Evolutionary conservation across 2,797 vertebrate genomes (phyloP).

Genomic region (Babyrousa celebensis): DNA sequence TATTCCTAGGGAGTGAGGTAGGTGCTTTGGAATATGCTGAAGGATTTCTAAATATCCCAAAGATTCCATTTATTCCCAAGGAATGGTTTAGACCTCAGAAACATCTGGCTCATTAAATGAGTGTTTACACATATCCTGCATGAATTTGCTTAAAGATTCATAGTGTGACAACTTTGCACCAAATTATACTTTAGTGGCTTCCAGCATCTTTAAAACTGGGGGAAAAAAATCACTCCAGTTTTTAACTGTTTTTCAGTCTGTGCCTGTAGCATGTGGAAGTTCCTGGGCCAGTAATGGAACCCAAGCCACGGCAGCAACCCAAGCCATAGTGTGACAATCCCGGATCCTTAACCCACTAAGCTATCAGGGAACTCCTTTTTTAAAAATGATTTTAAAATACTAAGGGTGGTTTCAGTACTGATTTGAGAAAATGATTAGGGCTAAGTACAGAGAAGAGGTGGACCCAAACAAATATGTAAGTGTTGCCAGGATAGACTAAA

Average conservation of each 20-base stretch:
- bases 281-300: too few relatives aligned
- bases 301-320: too few relatives aligned
- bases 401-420: neutral
- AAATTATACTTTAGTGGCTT: conserved; percentile 50
- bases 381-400: neutral
- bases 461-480: neutral
- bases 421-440: neutral
- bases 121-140: conserved; percentile 55
- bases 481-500: neutral
- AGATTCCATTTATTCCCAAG: conserved; percentile 3
- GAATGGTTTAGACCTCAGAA: conserved; percentile 42
- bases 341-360: too few relatives aligned
- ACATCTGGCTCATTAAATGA: conserved; percentile 48
- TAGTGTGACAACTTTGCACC: conserved; percentile 51
- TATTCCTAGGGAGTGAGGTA: neutral
- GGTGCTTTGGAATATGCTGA: conserved; percentile 2
- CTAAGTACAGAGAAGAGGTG: neutral
- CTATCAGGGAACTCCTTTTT: neutral
- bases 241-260: too few relatives aligned
- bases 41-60: neutral
- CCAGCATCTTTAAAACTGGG: neutral
- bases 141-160: conserved; percentile 71
- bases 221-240: neutral
- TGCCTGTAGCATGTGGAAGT: too few relatives aligned
- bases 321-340: too few relatives aligned